Percentiles rank a stretch among this genome's conserved stretches.
These are phyloP conservation scores for Thereva unica DNA, from an alignment of 2,888 invertebrate species.

Conservation along the genomic window DNA sequence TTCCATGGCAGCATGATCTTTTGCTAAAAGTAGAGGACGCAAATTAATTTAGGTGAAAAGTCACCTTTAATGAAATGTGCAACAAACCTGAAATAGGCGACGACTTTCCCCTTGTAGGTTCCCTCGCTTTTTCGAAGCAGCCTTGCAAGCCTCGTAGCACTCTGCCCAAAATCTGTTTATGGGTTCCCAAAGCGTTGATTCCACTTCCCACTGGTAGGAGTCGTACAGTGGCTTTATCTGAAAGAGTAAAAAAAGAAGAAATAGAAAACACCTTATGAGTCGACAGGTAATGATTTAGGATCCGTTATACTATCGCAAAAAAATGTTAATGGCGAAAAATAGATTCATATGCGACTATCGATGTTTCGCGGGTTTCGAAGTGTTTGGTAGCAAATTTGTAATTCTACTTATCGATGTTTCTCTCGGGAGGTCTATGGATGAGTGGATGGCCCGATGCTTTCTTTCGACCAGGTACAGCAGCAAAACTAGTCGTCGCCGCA, in stretches of 20 bases:
- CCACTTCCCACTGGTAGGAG: conserved; percentile 61
- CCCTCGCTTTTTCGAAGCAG: conserved; percentile 62
- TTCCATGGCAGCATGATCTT: conserved; percentile 62
- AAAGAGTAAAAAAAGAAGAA: conserved; percentile 40
- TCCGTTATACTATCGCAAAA: no score
- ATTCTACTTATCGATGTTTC: no score
- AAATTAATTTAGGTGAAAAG: neutral
- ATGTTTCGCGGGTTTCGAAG: no score
- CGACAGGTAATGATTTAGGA: conserved; percentile 14
- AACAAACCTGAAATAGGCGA: conserved; percentile 60
- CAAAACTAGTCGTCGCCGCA: no score
- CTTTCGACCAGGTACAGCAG: no score
- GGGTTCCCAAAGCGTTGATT: conserved; percentile 60
- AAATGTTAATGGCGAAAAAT: no score
- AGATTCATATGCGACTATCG: no score
- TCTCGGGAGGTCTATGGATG: no score
- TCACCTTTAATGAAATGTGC: neutral
- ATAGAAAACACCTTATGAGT: conserved; percentile 8
- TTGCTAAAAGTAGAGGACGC: conserved; percentile 52
- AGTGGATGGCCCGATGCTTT: no score
- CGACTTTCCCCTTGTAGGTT: conserved; percentile 63
- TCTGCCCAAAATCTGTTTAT: conserved; percentile 66
- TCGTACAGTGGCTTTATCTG: conserved; percentile 63
- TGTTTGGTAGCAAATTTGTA: no score
- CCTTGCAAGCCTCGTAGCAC: conserved; percentile 65